Base-by-base conservation (phyloP, 2,888 invertebrate genomes). In the Sthenelais limicola region DNA sequence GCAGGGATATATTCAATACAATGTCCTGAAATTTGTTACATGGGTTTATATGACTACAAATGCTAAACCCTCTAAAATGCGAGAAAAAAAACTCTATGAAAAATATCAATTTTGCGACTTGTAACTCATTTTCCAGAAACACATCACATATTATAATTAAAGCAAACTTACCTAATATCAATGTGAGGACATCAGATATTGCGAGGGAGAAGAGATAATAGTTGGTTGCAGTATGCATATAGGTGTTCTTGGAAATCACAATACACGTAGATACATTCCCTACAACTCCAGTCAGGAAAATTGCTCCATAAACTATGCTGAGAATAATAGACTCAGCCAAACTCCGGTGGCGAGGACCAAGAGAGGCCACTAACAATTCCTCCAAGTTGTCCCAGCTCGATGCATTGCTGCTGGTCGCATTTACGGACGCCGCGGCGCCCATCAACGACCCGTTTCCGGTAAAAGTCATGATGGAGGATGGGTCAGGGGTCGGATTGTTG, bases 141-240 rank as follows among this genome's bases (percentile, higher is more conserved):
- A n/a, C n/a, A n/a, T n/a, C n/a, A n/a, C n/a, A n/a, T n/a, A n/a
- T n/a, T n/a, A n/a, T n/a, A n/a, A n/a, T n/a, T n/a, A 73, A 35
- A 58, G 4, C 12, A 35, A 72, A 83, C 85, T 81, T 78, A 86
- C 95, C 95, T 76, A 93, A 91, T 0, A 94, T 88, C 18, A 95
- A 89, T 1, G 94, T 90, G 15, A 95, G 89, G 47, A 95, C 90
- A 86, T 95, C 95, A 1, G 94, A 94, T 75, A 95, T 89, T 24
- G 96, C 95, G 88, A 97, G 89, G 84, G 94, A 95, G 89, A 96
- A 94, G 62, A 96, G 90, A 85, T 96, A 97, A 85, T 94, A 96
- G 85, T 97, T 96, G 0, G 96, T 97, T 0, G 95, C 93, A 0
- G 95, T 94, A 82, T 94, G 95, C 92, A 97, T 93, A 7, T 92